Evolutionary conservation across 2,888 invertebrate genomes (phyloP), one percentile per base, ranked within the genome.

Genomic region (Lepidocyrtinus sp.): DNA sequence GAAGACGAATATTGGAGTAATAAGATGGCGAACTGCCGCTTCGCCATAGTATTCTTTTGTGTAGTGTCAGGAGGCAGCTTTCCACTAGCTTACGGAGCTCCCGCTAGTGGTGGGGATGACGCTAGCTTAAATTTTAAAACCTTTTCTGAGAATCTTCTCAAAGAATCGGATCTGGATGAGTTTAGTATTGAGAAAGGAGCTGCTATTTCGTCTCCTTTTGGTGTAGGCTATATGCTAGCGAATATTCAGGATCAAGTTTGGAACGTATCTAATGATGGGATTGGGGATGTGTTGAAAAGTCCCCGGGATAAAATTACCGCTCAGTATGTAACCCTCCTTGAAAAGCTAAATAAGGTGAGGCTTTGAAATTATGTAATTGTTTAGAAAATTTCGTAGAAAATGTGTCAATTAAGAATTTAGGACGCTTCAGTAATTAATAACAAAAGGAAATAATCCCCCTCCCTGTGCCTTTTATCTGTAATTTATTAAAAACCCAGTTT

Each of bases 141-240:
- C 19, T 84, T 84, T 50, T 84, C 84, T 1, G 64, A 75, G 1
- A 84, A 84, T 55, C 75, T 84, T 2, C 78, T 84, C 36, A 75
- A 72, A 63, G 81, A 84, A 45, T 84, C 84, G 1, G 84, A 84
- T 67, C 74, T 84, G 27, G 84, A 82, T 46, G 82, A 82, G 50
- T 82, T 82, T 27, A 78, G 78, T 27, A 75, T 82, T 55, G 84
- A 84, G 26, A 84, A 84, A 17, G 84, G 84, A 17, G 84, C 84
- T 17, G 82, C 84, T 9, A 84, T 84, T 25, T 72, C 78, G 1
- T 71, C 77, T 0, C 84, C 84, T 0, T 84, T 82, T 62, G 82
- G 82, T 9, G 84, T 84, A 7, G 84, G 84, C 2, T 84, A 82
- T 26, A 82, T 82, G 82, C 68, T 83, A 3, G 83, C 84, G 3